phyloP scores from a whole-genome alignment of 1,140 invertebrate genomes.

The Aphidius ervi region DNA sequence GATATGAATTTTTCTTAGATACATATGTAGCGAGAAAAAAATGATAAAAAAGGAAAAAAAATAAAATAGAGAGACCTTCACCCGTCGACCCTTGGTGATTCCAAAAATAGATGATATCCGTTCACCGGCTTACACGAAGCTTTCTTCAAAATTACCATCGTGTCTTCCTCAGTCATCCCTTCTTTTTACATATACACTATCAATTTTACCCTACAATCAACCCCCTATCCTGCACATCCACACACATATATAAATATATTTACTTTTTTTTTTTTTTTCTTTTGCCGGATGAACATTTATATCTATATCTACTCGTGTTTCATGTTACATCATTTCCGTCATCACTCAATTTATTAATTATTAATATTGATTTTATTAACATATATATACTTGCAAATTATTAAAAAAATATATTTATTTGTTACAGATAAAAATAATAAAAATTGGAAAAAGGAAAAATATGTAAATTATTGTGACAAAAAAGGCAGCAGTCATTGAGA shows the following conservation, averaged over 20 bases:
- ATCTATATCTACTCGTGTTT: too few relatives aligned
- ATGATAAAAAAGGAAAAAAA: background rate
- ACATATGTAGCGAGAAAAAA: background rate
- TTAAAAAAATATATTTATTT: too few relatives aligned
- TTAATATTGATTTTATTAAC: too few relatives aligned
- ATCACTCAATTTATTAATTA: too few relatives aligned
- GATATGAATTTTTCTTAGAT: background rate
- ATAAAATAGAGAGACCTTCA: slow-evolving; percentile 9
- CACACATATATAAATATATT: too few relatives aligned
- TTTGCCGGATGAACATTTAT: too few relatives aligned
- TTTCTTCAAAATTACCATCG: slow-evolving; percentile 18
- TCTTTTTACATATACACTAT: background rate
- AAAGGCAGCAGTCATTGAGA: slow-evolving; percentile 26
- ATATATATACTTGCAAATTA: too few relatives aligned
- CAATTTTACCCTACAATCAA: background rate
- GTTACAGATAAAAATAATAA: background rate
- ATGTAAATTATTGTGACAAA: slow-evolving; percentile 8
- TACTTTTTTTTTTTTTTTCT: too few relatives aligned
- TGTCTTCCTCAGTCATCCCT: background rate
- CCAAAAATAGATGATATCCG: slow-evolving; percentile 18
- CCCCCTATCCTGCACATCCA: background rate
- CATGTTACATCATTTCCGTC: too few relatives aligned
- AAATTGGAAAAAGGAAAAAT: background rate
- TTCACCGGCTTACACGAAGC: slow-evolving; percentile 15
- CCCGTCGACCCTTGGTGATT: slow-evolving; percentile 12